These are phyloP conservation scores for Branchinecta lindahli DNA, from an alignment of 1,140 invertebrate genomes.

Conservation along the genomic window DNA sequence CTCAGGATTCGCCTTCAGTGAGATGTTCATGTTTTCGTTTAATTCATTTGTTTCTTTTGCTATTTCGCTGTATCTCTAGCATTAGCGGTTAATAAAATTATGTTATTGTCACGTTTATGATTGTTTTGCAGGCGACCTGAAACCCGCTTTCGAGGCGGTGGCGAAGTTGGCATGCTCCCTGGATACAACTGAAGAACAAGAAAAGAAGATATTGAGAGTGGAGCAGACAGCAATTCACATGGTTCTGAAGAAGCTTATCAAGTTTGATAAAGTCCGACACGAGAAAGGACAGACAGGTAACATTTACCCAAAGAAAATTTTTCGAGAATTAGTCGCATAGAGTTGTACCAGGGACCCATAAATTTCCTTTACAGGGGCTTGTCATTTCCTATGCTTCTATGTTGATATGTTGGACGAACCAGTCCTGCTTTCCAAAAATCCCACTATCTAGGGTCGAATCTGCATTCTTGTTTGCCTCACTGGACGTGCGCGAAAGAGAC, in stretches of 20 bases:
- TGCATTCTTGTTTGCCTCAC: neutral
- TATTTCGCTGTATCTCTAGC: neutral
- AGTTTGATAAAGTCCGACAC: slow-evolving; percentile 39
- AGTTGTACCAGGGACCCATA: neutral
- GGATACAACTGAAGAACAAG: slow-evolving; percentile 31
- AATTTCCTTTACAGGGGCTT: too few relatives aligned
- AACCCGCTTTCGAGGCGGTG: slow-evolving; percentile 33
- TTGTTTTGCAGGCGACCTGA: slow-evolving; percentile 14
- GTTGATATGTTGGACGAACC: too few relatives aligned
- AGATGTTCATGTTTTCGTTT: neutral
- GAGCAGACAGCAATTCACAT: slow-evolving; percentile 64
- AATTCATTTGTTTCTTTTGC: neutral
- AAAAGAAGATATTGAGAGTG: slow-evolving; percentile 39
- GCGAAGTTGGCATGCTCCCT: slow-evolving; percentile 32
- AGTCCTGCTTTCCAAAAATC: neutral
- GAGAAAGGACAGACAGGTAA: slow-evolving; percentile 9
- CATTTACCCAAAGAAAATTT: neutral
- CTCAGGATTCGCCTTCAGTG: too few relatives aligned
- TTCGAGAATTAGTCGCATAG: neutral
- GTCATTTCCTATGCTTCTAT: too few relatives aligned
- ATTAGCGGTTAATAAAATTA: neutral
- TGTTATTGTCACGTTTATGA: neutral
- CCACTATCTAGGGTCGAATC: neutral
- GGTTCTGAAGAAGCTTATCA: slow-evolving; percentile 59
- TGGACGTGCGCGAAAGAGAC: too few relatives aligned